A percentile compares a stretch with the other conserved stretches of the same genome.
phyloP scores from a whole-genome alignment of 1,140 invertebrate genomes.

The Ctenoplectra terminalis region DNA sequence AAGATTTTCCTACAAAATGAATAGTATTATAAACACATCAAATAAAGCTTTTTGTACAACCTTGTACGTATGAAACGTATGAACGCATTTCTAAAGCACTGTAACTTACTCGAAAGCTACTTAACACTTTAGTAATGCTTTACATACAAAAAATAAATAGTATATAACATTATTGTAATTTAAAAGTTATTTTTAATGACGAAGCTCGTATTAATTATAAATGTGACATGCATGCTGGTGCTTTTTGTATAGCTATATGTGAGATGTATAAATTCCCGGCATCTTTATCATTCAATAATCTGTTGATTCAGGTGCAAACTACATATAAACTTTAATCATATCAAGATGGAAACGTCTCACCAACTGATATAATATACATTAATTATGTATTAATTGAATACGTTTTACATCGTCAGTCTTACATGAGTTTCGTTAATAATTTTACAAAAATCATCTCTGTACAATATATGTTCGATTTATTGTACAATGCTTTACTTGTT shows the following conservation, averaged over 20 bases:
- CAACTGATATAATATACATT: conserved; percentile 24
- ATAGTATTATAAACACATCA: conserved; percentile 51
- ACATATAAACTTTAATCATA: conserved; percentile 61
- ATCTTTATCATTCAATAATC: conserved; percentile 38
- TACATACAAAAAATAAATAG: conserved; percentile 44
- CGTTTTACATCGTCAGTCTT: conserved; percentile 21
- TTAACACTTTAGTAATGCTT: conserved; percentile 56
- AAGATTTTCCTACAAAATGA: conserved; percentile 62
- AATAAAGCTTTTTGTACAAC: conserved; percentile 62
- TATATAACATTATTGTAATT: conserved; percentile 46
- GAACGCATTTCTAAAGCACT: conserved; percentile 50
- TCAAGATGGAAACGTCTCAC: conserved; percentile 52
- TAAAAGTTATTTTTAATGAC: conserved; percentile 38
- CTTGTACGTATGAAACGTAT: conserved; percentile 18
- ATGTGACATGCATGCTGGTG: conserved; percentile 65
- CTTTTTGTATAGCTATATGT: conserved; percentile 70
- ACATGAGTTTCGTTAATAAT: conserved; percentile 46
- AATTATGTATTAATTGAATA: conserved; percentile 36
- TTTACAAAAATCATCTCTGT: conserved; percentile 51
- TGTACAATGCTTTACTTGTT: conserved; percentile 54
- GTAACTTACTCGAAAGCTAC: conserved; percentile 49
- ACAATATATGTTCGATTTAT: conserved; percentile 48
- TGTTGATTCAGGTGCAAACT: conserved; percentile 35
- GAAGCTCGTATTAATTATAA: conserved; percentile 53
- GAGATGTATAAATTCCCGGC: conserved; percentile 60